Evolutionary conservation across 2,797 vertebrate species (phyloP), one percentile per base, ranked within the genome.

Genomic region (Sebastes vulpes): DNA sequence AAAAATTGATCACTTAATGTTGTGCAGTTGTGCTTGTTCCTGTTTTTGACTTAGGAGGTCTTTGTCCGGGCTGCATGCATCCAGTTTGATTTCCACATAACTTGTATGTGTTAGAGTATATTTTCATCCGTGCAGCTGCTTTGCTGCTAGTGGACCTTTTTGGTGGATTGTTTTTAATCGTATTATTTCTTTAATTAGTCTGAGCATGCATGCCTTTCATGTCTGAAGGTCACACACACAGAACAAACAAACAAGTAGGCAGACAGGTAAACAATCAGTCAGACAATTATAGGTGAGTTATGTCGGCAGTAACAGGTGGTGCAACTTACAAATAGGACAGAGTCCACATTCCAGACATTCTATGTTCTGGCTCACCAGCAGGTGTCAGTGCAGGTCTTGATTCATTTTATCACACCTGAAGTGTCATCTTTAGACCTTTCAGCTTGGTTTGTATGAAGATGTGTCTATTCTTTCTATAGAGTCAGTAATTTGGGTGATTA

Each of bases 341-440:
- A 3, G 31, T 26, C 14, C 26, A 72, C 0, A 14, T 38, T 60
- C 12, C 2, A 63, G 58, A 31, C 5, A 7, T 81, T 53, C 1
- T 57, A 1, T 57, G 21, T 3, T 3, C 67, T 29, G 42, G 8
- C 7, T 82, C 18, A 77, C 93, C 96, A 96, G 89, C 75, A 96
- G 95, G 87, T 94, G 96, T 91, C 95, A 93, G 87, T 92, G 64
- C 90, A 76, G 88, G 14, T 81, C 58, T 65, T 65, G 4, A 26
- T 42, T 57, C 31, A 64, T 42, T 42, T 70, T n/a, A 16, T 63
- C 21, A 65, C 38, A 11, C 25, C 12, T 32, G 18, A 25, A 0
- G 9, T 65, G 9, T 50, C 31, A 56, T 10, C 3, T 53, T 12
- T 23, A 64, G 5, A 48, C 29, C 0, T 2, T 9, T 4, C 50